Evolutionary conservation across 2,113 vertebrate genomes (phyloP).

Genomic region (Lonchura striata): DNA sequence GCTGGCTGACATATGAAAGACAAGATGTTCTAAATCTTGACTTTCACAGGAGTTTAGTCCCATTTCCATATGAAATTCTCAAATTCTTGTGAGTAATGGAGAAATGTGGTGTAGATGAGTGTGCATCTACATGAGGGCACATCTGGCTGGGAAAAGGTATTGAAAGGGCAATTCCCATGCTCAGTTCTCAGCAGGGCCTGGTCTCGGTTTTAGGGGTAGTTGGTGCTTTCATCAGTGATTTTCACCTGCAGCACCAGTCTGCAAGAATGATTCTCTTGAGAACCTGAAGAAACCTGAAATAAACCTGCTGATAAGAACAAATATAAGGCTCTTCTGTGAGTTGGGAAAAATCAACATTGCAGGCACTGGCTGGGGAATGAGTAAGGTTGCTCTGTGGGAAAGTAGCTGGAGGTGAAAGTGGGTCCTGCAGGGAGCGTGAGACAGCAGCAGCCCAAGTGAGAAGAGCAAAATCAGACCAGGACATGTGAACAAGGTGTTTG

Average conservation of each 20-base stretch:
- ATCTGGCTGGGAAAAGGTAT: neutral
- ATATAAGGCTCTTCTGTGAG: neutral
- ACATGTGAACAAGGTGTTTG: neutral
- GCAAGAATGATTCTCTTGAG: neutral
- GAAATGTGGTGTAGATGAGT: neutral
- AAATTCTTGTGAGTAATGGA: neutral
- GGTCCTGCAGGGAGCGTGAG: neutral
- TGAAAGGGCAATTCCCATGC: neutral
- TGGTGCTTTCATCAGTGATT: neutral
- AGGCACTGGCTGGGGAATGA: neutral
- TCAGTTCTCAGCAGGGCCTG: neutral
- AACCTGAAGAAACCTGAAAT: neutral
- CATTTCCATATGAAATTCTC: neutral
- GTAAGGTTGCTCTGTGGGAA: constrained; percentile 1
- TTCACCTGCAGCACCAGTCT: neutral
- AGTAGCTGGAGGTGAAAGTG: neutral
- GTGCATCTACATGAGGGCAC: neutral
- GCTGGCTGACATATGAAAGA: neutral
- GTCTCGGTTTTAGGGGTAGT: neutral
- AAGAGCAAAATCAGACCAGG: neutral
- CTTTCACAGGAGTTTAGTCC: neutral
- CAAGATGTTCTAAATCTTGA: neutral
- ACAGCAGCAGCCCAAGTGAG: neutral
- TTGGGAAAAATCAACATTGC: neutral
- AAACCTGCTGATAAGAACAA: neutral